Conservation (phyloP, 53 echinoderm and acorn worm species). For the Apostichopus leukothele region DNA sequence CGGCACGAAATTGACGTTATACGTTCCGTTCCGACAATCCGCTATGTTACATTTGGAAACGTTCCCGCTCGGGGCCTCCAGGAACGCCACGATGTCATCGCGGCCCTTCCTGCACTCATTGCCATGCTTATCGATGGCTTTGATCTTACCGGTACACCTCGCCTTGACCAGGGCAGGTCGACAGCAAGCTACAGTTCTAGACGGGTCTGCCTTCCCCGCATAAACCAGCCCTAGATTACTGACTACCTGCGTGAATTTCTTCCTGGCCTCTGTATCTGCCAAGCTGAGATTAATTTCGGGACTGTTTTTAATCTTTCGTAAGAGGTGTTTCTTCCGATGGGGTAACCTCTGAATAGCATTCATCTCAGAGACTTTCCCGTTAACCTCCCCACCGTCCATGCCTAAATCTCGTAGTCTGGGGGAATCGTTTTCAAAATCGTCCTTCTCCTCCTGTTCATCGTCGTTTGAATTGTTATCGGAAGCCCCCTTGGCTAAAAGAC, state of each 20-base stretch:
- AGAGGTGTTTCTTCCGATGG: slow-evolving; percentile 31
- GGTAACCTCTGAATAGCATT: background rate
- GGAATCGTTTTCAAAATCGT: background rate
- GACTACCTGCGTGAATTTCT: slow-evolving; percentile 66
- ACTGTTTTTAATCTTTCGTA: slow-evolving; percentile 39
- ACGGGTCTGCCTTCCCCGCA: slow-evolving; percentile 83
- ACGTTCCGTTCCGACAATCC: slow-evolving; percentile 81
- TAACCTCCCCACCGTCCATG: background rate
- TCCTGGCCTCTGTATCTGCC: slow-evolving; percentile 55
- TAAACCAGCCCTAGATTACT: slow-evolving; percentile 78
- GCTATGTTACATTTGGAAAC: slow-evolving; percentile 56
- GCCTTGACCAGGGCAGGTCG: slow-evolving; percentile 79
- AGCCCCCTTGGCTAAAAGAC: background rate
- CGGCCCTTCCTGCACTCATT: slow-evolving; percentile 73
- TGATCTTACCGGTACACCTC: slow-evolving; percentile 74
- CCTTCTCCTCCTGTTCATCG: slow-evolving; percentile 52
- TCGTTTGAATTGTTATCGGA: slow-evolving; percentile 26
- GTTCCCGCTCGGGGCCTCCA: slow-evolving; percentile 61
- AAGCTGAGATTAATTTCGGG: slow-evolving; percentile 66
- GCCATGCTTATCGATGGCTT: slow-evolving; percentile 71
- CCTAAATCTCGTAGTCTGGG: background rate
- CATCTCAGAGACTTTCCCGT: background rate
- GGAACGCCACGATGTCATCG: slow-evolving; percentile 58
- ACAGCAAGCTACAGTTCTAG: slow-evolving; percentile 68
- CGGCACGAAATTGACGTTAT: slow-evolving; percentile 73